Evolutionary conservation across 2,888 invertebrate species (phyloP), one percentile per base, ranked within the genome.

Genomic region (Odontocerum albicorne): DNA sequence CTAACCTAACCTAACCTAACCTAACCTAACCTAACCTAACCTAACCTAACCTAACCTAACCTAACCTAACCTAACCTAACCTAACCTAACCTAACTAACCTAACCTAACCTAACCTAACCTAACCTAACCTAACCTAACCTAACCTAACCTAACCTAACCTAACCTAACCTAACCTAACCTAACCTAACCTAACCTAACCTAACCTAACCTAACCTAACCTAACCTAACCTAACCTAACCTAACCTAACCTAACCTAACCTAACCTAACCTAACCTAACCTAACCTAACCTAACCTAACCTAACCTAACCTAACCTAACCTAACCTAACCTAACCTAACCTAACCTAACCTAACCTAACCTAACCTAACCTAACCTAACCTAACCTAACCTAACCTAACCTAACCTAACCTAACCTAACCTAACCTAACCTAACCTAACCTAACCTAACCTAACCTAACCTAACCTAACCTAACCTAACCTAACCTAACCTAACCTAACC

Each of bases 21-120:
- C 54, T 55, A 55, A 49, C 55, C 49, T 49, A 55, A 43, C 55
- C 49, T 54, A 54, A 55, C 55, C 55, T 49, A 49, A 49, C 55
- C 55, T 55, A 55, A 55, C 55, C 55, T 55, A 55, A 55, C 55
- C 55, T 49, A 55, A 55, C 55, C 55, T 55, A 55, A 55, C 55
- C 55, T 55, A 45, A 52, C 45, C 52, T 51, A 46, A 46, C 45
- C n/a, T n/a, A n/a, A n/a, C n/a, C 43, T 43, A 43, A 43, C 43
- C 43, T 43, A 43, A 44, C 44, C 44, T 44, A 44, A 44, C 44
- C 32, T 31, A 44, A 31, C 44, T 31, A 44, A 43, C 43, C 43
- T 43, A 43, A 43, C 35, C n/a, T 8, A 35, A 4, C 35, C n/a
- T 8, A 35, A 4, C 35, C n/a, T 8, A 35, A 4, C 35, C n/a